Percentiles rank a stretch among this genome's conserved stretches.
These are phyloP conservation scores for Eustalomyia histrio DNA, from an alignment of 2,888 invertebrate species.

Conservation along the genomic window DNA sequence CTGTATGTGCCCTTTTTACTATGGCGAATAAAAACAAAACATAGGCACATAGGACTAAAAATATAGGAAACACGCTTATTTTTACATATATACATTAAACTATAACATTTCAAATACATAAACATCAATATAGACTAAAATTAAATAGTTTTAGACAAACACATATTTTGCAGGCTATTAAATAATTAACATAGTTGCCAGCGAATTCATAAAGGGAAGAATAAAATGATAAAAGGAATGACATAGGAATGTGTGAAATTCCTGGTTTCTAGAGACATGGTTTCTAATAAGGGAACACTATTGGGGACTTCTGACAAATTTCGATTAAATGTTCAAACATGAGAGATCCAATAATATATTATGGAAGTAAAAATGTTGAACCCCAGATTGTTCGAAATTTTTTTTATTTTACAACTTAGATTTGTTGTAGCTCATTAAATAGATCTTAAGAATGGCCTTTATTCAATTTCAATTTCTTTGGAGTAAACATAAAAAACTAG, in stretches of 20 bases:
- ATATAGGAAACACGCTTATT: not conserved
- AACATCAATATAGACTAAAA: constrained; percentile 27
- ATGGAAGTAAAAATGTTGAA: too few relatives aligned
- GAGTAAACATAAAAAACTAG: too few relatives aligned
- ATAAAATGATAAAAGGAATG: not conserved
- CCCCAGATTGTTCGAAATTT: too few relatives aligned
- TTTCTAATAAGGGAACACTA: too few relatives aligned
- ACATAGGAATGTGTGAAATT: not conserved
- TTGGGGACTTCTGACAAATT: too few relatives aligned
- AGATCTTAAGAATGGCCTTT: too few relatives aligned
- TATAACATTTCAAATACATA: constrained; percentile 24
- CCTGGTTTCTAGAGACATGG: not conserved
- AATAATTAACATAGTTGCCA: constrained; percentile 1
- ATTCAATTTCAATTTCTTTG: too few relatives aligned
- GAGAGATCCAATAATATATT: too few relatives aligned
- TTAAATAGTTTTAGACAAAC: not conserved
- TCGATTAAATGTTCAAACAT: too few relatives aligned
- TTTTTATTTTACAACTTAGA: too few relatives aligned
- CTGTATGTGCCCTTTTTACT: not conserved
- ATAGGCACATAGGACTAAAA: constrained; percentile 8
- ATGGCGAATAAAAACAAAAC: not conserved
- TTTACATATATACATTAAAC: not conserved
- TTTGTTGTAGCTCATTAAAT: too few relatives aligned
- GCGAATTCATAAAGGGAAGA: not conserved
- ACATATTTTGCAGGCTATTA: not conserved